Evolutionary conservation across 1,140 invertebrate species (phyloP).

Genomic region (Neodiprion fabricii): DNA sequence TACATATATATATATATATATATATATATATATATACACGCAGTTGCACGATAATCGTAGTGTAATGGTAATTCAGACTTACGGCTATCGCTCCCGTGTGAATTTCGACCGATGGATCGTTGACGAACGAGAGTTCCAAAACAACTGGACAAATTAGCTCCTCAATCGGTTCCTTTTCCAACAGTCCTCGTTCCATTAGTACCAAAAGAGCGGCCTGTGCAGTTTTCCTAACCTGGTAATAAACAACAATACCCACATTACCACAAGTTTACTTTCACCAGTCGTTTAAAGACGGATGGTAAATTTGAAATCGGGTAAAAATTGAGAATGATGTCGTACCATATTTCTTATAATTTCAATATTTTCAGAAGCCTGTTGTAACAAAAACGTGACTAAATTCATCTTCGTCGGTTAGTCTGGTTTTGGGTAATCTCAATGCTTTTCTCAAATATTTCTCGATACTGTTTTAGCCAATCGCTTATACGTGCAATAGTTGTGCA

Average conservation of each 20-base stretch:
- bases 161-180: slow-evolving; percentile 66
- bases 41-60: too few species aligned
- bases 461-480: too few species aligned
- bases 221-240: slow-evolving; percentile 67
- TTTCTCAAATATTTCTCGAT: too few species aligned
- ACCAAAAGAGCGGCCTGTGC: slow-evolving; percentile 68
- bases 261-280: background rate
- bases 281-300: background rate
- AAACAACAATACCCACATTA: slow-evolving; percentile 17
- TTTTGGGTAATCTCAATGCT: too few species aligned
- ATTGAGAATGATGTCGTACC: too few species aligned
- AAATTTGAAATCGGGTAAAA: background rate
- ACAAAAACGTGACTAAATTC: too few species aligned
- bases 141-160: slow-evolving; percentile 67
- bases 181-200: slow-evolving; percentile 68
- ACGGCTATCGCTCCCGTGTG: slow-evolving; percentile 55
- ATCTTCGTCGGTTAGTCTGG: too few species aligned
- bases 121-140: slow-evolving; percentile 55
- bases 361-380: too few species aligned
- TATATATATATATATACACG: too few species aligned
- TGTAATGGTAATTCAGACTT: slow-evolving; percentile 41
- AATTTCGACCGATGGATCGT: slow-evolving; percentile 62
- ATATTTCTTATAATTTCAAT: too few species aligned
- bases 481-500: too few species aligned
- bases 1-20: too few species aligned